Percentiles rank a stretch among this genome's conserved stretches.
These are phyloP conservation scores for Diorhabda sublineata DNA, from an alignment of 1,140 invertebrate species.

Conservation along the genomic window DNA sequence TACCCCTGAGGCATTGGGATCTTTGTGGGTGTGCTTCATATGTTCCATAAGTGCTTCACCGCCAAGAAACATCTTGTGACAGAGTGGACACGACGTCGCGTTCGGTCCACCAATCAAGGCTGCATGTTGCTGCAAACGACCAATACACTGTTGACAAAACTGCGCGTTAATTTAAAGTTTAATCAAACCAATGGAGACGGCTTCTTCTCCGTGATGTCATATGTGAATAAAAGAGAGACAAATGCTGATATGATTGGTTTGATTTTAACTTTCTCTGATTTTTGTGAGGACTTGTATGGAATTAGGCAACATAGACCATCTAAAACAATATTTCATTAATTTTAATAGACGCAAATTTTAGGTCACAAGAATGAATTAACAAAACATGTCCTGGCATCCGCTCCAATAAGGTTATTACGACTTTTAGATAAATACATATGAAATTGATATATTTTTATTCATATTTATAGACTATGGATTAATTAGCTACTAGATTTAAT, in stretches of 20 bases:
- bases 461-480: too few relatives aligned
- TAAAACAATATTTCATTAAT: too few relatives aligned
- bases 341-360: too few relatives aligned
- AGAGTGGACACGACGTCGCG: conserved; percentile 83
- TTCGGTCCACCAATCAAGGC: conserved; percentile 86
- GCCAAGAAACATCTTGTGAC: conserved; percentile 89
- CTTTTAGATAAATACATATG: too few relatives aligned
- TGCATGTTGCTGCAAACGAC: conserved; percentile 83
- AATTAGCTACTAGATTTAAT: too few relatives aligned
- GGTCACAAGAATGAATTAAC: too few relatives aligned
- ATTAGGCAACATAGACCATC: too few relatives aligned
- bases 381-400: too few relatives aligned
- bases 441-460: too few relatives aligned
- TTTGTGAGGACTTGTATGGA: conserved; percentile 1
- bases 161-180: conserved; percentile 40
- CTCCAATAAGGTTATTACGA: too few relatives aligned
- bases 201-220: conserved; percentile 14
- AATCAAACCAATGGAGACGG: conserved; percentile 34
- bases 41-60: conserved; percentile 87
- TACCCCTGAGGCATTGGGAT: conserved; percentile 81
- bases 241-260: conserved; percentile 27
- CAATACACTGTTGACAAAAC: conserved; percentile 49
- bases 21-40: conserved; percentile 93
- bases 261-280: conserved; percentile 28
- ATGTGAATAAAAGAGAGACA: conserved; percentile 7